Base-by-base conservation (phyloP, 2,797 vertebrate genomes). In the Spinus olivaceus region DNA sequence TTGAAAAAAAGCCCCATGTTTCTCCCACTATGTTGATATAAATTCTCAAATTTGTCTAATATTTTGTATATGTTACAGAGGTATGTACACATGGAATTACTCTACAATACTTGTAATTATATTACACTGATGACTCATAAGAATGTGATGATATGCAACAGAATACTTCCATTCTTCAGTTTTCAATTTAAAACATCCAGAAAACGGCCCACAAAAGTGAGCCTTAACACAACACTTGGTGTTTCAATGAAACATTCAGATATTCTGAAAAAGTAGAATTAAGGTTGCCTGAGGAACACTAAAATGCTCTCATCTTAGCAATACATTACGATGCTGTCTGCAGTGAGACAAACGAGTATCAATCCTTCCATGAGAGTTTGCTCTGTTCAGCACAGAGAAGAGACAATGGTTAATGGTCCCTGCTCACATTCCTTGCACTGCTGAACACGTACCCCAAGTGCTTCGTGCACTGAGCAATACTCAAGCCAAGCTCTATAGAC, bases 41-140 rank as follows among this genome's bases (percentile, higher is more conserved):
- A 94, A 88, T n/a, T 78, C 86, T 78, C 57, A 83, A 60, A 82
- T 86, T 70, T 53, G 90, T 51, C 60, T 90, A 86, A 35, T 92
- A 87, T 85, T 89, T 85, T 73, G 23, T 80, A 56, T 73, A 57
- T 44, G 41, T 64, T 82, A 80, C 79, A 73, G 65, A 82, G 24
- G 35, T 78, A 60, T 44, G 67, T 44, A 71, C 30, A 46, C 19
- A 80, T 6, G 82, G 78, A 95, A 89, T 77, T 87, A 85, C 49
- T 66, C 71, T 63, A 77, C 60, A 85, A 57, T 64, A 71, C 41
- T 70, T 88, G 60, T 85, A 90, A 90, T 90, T 91, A 84, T 86
- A 70, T 95, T 90, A 91, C 94, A 91, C 88, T 72, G 84, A 92
- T 92, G 87, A 94, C 76, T 91, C 87, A 39, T 92, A 91, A 82